phyloP scores from a whole-genome alignment of 2,888 invertebrate genomes.

The Caenorhabditis macrosperma region DNA sequence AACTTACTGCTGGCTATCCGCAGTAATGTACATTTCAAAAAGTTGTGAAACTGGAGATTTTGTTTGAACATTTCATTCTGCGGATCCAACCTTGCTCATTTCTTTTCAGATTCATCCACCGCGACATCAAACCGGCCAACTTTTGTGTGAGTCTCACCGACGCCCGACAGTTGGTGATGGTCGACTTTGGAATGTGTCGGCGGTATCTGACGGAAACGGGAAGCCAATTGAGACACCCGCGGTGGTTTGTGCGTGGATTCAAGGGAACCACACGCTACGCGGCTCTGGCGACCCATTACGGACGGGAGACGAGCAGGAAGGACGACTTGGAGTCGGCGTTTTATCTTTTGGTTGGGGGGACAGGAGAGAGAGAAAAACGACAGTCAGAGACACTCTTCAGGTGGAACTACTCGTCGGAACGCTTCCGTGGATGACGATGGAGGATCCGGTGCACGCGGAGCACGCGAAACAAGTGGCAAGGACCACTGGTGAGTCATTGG shows the following conservation, averaged over 20 bases:
- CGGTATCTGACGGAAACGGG: slow-evolving; percentile 36
- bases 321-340: slow-evolving; percentile 75
- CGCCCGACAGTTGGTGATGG: slow-evolving; percentile 61
- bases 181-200: slow-evolving; percentile 73
- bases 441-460: slow-evolving; percentile 57
- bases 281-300: slow-evolving; percentile 63
- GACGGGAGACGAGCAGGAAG: slow-evolving; percentile 69
- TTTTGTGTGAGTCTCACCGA: slow-evolving; percentile 62
- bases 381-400: slow-evolving; percentile 27
- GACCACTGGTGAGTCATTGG: slow-evolving; percentile 21
- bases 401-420: slow-evolving; percentile 71
- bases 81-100: background rate
- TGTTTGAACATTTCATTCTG: too few species aligned
- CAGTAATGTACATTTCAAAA: background rate
- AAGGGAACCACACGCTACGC: slow-evolving; percentile 66
- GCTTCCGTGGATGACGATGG: slow-evolving; percentile 70
- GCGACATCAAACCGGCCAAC: slow-evolving; percentile 73
- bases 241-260: slow-evolving; percentile 55
- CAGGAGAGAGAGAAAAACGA: too few species aligned
- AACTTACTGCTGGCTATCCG: too few species aligned
- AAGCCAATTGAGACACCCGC: slow-evolving; percentile 49
- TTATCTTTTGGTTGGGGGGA: slow-evolving; percentile 68
- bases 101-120: slow-evolving; percentile 59
- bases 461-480: slow-evolving; percentile 52
- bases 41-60: background rate